These are phyloP conservation scores for Myotis vivesi DNA, from an alignment of 2,797 vertebrate species.

Conservation along the genomic window DNA sequence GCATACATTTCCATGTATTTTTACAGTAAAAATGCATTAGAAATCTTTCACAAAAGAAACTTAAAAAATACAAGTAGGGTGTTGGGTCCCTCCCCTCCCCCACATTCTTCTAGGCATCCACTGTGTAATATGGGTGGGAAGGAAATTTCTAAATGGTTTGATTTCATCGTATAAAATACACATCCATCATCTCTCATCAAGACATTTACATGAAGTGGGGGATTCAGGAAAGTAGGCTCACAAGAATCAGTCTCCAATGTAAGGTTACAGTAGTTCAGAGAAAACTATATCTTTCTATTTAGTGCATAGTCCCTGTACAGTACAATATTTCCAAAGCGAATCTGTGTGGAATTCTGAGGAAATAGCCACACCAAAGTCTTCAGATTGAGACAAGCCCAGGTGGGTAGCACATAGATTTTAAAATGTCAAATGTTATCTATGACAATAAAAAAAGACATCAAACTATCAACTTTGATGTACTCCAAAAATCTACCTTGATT, in stretches of 20 bases:
- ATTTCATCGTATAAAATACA: constrained; percentile 64
- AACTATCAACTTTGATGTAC: constrained; percentile 19
- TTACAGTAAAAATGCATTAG: constrained; percentile 74
- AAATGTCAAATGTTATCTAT: constrained; percentile 37
- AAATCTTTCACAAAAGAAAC: constrained; percentile 72
- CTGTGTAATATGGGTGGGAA: neutral
- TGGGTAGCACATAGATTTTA: constrained; percentile 33
- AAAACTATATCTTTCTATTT: constrained; percentile 55
- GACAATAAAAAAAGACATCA: constrained; percentile 23
- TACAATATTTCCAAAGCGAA: constrained; percentile 56
- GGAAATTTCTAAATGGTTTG: constrained; percentile 37
- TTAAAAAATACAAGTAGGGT: constrained; percentile 73
- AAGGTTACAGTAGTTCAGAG: constrained; percentile 58
- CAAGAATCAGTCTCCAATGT: constrained; percentile 51
- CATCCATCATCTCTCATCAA: constrained; percentile 36
- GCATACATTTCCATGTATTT: constrained; percentile 60
- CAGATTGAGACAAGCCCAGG: constrained; percentile 20
- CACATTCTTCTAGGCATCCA: constrained; percentile 40
- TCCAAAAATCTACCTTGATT: constrained; percentile 32
- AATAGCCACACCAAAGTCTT: constrained; percentile 21
- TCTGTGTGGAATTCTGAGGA: neutral
- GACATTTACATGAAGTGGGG: constrained; percentile 49
- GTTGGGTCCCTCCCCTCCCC: neutral
- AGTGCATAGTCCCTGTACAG: constrained; percentile 35
- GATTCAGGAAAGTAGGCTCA: constrained; percentile 37